A percentile compares a stretch with the other conserved stretches of the same genome.
Evolutionary conservation across 2,797 vertebrate genomes (phyloP).

Genomic region (Pseudotriccus pelzelni): DNA sequence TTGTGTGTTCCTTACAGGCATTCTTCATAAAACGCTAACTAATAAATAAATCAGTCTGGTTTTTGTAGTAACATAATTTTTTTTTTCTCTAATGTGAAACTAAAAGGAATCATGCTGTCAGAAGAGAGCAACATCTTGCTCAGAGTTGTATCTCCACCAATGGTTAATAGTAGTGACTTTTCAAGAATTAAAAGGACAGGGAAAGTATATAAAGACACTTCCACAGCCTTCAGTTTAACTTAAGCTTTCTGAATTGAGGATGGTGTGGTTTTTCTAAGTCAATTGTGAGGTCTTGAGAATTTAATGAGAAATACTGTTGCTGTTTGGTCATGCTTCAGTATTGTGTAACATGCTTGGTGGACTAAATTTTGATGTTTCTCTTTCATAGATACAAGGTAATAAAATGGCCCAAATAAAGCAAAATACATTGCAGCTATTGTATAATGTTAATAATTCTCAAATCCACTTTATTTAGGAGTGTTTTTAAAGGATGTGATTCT

Average conservation of each 20-base stretch:
- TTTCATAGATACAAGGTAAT: neutral
- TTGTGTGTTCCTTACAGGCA: neutral
- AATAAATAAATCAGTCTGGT: neutral
- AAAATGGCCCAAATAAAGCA: neutral
- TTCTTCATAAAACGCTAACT: neutral
- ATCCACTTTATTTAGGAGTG: neutral
- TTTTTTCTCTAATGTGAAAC: neutral
- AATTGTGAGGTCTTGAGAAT: neutral
- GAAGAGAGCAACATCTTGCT: neutral
- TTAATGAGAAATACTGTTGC: neutral
- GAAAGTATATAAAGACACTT: neutral
- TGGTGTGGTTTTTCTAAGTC: neutral
- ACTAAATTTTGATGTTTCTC: neutral
- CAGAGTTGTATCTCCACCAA: neutral
- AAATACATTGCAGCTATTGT: neutral
- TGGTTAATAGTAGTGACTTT: neutral
- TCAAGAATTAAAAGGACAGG: neutral
- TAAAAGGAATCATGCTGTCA: fast-evolving
- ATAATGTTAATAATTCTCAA: neutral
- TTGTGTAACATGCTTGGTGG: neutral
- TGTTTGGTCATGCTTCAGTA: neutral
- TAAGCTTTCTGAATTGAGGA: neutral
- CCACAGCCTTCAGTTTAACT: neutral
- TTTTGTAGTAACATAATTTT: fast-evolving
- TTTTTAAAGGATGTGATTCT: neutral